These are phyloP conservation scores for Cheirogaleus major DNA, from an alignment of 2,797 vertebrate genomes.

Conservation along the genomic window DNA sequence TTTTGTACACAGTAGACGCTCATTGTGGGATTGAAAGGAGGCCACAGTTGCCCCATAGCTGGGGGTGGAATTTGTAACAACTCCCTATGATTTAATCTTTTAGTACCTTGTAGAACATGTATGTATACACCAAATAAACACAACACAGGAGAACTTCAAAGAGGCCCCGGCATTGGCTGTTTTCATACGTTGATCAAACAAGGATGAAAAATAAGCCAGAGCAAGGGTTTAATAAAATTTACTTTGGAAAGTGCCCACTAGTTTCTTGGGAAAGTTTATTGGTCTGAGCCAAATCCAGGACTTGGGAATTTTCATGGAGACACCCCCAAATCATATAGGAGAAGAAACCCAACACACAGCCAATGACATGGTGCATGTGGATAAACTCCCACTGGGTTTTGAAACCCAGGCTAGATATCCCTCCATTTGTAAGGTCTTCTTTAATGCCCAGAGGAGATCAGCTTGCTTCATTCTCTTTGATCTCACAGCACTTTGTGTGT, in stretches of 20 bases:
- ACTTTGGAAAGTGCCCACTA: conserved; percentile 3
- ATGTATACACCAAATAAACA: conserved; percentile 64
- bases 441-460: background rate
- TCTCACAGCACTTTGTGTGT: background rate
- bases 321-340: background rate
- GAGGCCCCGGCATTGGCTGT: background rate
- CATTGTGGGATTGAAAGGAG: conserved; percentile 8
- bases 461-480: background rate
- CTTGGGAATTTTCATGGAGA: conserved; percentile 28
- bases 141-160: conserved; percentile 68
- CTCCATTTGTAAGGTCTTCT: background rate
- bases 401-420: background rate
- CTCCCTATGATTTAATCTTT: conserved; percentile 75
- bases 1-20: conserved; percentile 63
- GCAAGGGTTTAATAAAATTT: background rate
- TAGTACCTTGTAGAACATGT: conserved; percentile 70
- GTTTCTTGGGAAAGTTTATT: conserved; percentile 28
- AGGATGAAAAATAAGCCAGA: conserved; percentile 17
- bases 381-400: background rate
- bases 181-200: conserved; percentile 32
- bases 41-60: conserved; percentile 35
- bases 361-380: background rate
- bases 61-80: conserved; percentile 70
- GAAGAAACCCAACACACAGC: accelerated
- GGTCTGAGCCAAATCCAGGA: background rate